Evolutionary conservation across 2,888 invertebrate genomes (phyloP), one percentile per base, ranked within the genome.

Genomic region (Tipula lateralis): DNA sequence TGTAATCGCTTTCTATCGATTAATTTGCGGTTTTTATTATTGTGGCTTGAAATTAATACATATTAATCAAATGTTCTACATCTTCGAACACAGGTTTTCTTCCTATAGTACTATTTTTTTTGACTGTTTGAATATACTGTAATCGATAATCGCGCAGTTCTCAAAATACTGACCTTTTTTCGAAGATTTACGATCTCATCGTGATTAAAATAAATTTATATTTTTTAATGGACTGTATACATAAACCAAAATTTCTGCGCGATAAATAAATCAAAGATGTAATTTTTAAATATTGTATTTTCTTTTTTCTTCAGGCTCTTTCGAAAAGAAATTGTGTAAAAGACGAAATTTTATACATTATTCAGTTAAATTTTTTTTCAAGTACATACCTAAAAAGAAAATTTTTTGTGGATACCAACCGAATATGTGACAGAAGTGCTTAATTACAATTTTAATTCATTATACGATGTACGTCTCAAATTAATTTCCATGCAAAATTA

Each of bases 291-390:
- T 24, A 66, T n/a, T n/a, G n/a, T 66, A 66, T 66, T 66, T 66
- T 66, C 66, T 66, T 66, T 66, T 66, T 66, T 66, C 66, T 66
- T 66, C 19, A 66, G 66, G 66, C 66, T 66, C 44, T 50, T 24
- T 24, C 9, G 24, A 24, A 66, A 66, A 66, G 24, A 66, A 66
- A 66, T 66, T 24, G 66, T 39, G 39, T 66, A 24, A 50, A 50
- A 50, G 44, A 50, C n/a, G 44, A 50, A 50, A 50, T 50, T 50
- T 4, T 50, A 50, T 12, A 50, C 44, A 50, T 50, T 50, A 50
- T 9, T 16, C 66, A 66, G 19, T 66, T 66, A 9, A 9, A 13
- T 66, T 19, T 12, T 66, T 24, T 1, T n/a, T 3, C 13, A 66
- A 1, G 66, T 66, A 66, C 1, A 66, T 3, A 66, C 1, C 44